Evolutionary conservation across 2,113 vertebrate genomes (phyloP), one percentile per base, ranked within the genome.

Genomic region (Apus apus): DNA sequence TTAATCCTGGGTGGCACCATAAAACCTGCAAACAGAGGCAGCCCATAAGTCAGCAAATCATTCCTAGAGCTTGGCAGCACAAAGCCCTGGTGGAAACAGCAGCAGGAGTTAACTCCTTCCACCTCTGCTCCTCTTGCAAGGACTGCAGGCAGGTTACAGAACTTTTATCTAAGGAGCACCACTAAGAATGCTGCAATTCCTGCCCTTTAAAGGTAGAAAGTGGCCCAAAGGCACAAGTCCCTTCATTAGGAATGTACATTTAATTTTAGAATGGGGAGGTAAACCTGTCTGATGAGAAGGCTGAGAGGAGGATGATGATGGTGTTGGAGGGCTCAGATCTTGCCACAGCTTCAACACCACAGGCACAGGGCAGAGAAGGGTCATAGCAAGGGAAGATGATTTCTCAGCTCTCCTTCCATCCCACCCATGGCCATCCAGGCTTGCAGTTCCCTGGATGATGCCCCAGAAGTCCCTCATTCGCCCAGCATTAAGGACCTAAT

Each of bases 1-100:
- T 85, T 46, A 94, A 88, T 86, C 85, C 87, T 95, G 61, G 89
- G 82, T 85, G 45, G 83, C 76, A 70, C 56, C 71, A 46, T 61
- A 75, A 65, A 95, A 61, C 21, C 74, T 20, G 53, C 7, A 14
- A 91, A 87, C 80, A 95, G 73, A 95, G 78, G 45, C 53, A 85
- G n/a, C 22, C 17, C 16, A 1, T 92, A 85, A 93, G 82, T 74
- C 56, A 70, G 65, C 30, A 65, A 86, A 13, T 68, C 70, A 22
- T 68, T 91, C 77, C n/a, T 8, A 30, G 68, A 73, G 62, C n/a
- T n/a, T 6, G 57, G 92, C 36, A 6, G 71, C 84, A 74, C 78
- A 50, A 95, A 72, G 45, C 54, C 34, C 8, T 8, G 8, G 1
- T 15, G 34, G 30, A 60, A 56, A 80, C 74, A 67, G 20, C 66